phyloP scores from a whole-genome alignment of 2,888 invertebrate genomes.

The Theristus sp. region DNA sequence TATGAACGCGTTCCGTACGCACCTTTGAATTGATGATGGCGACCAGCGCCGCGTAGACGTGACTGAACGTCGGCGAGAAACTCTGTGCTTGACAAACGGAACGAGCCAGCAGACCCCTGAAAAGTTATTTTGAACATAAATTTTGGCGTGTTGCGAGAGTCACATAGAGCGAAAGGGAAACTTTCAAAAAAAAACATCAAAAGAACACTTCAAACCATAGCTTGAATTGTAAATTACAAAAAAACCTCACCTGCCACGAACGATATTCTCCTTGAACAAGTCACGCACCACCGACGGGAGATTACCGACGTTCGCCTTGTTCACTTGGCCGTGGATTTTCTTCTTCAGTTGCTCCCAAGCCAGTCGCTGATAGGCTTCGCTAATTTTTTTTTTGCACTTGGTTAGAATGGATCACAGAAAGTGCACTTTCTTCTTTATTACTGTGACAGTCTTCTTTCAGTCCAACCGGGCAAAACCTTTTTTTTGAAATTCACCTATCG shows the following conservation, averaged over 20 bases:
- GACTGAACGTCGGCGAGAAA: constrained; percentile 86
- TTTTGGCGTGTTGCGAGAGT: too few relatives aligned
- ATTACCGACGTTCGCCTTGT: constrained; percentile 86
- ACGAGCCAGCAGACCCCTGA: constrained; percentile 60
- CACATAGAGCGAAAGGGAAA: too few relatives aligned
- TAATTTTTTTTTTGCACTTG: too few relatives aligned
- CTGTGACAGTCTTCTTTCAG: too few relatives aligned
- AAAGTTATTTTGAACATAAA: too few relatives aligned
- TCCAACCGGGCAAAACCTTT: too few relatives aligned
- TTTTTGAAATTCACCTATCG: too few relatives aligned
- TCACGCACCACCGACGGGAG: constrained; percentile 69
- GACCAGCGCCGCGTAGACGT: constrained; percentile 88
- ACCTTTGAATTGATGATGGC: constrained; percentile 81
- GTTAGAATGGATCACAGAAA: not conserved
- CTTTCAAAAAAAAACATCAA: too few relatives aligned
- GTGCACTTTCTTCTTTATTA: not conserved
- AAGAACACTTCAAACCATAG: too few relatives aligned
- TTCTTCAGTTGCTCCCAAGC: constrained; percentile 98
- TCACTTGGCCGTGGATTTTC: constrained; percentile 89
- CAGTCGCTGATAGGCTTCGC: constrained; percentile 77
- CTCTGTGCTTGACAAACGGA: constrained; percentile 92
- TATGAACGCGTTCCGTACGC: too few relatives aligned
- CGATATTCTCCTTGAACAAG: constrained; percentile 77
- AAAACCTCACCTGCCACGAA: constrained; percentile 52
- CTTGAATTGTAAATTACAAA: too few relatives aligned